phyloP scores from a whole-genome alignment of 2,797 vertebrate species.

The Poeciliopsis turneri region DNA sequence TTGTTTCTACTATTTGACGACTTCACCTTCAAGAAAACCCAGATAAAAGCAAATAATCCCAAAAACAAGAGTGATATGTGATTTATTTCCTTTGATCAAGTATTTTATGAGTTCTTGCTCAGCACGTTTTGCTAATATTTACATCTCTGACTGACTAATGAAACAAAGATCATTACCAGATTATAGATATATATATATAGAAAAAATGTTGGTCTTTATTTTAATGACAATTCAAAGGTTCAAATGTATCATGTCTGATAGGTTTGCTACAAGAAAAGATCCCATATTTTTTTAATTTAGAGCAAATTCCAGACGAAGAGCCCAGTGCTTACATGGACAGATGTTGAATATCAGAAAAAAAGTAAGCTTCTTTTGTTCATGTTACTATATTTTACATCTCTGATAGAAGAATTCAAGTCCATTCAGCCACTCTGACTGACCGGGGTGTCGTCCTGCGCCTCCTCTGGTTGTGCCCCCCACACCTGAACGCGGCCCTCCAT shows the following conservation, averaged over 20 bases:
- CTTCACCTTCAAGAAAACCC: neutral
- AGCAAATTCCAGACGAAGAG: neutral
- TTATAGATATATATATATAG: neutral
- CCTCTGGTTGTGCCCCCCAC: constrained; percentile 84
- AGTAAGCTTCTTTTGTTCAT: neutral
- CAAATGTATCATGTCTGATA: neutral
- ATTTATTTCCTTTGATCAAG: neutral
- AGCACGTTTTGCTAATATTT: neutral
- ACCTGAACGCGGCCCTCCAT: constrained; percentile 85
- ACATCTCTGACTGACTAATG: neutral
- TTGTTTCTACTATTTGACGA: neutral
- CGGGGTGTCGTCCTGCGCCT: constrained; percentile 38
- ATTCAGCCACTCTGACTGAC: constrained; percentile 27
- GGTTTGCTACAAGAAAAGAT: neutral
- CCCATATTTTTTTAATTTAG: neutral
- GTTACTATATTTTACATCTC: neutral
- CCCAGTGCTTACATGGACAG: neutral
- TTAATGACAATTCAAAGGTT: neutral
- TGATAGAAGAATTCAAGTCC: neutral
- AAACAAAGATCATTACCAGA: constrained; percentile 4
- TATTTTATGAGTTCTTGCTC: neutral
- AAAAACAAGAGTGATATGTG: neutral
- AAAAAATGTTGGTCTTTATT: neutral
- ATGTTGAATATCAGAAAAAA: neutral
- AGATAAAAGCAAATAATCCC: neutral